phyloP scores from a whole-genome alignment of 92 coral and sea anemone genomes.

The Galaxea fascicularis region DNA sequence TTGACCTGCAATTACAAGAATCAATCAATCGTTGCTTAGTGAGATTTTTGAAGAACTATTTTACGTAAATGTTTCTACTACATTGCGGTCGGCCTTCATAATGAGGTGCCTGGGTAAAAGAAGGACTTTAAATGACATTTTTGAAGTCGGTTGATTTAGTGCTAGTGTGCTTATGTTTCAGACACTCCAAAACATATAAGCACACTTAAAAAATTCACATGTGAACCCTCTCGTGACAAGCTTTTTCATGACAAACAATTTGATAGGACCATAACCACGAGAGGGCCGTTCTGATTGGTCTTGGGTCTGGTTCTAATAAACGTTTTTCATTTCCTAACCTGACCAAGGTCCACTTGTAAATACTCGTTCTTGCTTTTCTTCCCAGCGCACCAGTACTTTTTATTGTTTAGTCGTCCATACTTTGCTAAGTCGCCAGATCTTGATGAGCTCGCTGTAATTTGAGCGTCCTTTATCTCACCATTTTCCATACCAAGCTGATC shows the following conservation, averaged over 20 bases:
- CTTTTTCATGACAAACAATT: no score
- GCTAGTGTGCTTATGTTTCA: no score
- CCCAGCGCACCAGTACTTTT: conserved; percentile 71
- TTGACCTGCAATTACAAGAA: conserved; percentile 10
- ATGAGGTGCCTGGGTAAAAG: no score
- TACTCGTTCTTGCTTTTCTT: conserved; percentile 68
- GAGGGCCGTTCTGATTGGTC: not conserved
- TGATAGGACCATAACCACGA: no score
- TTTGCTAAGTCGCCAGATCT: conserved; percentile 45
- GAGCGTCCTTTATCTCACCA: conserved; percentile 59
- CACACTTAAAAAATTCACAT: no score
- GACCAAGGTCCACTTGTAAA: conserved; percentile 81
- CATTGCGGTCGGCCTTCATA: no score
- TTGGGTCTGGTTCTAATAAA: not conserved
- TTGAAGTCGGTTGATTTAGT: no score
- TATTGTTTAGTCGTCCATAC: conserved; percentile 63
- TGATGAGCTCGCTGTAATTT: conserved; percentile 75
- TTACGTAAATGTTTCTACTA: not conserved
- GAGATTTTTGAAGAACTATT: no score
- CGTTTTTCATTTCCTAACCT: conserved; percentile 63
- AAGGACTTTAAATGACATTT: no score
- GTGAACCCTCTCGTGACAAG: no score
- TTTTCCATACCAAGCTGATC: conserved; percentile 68
- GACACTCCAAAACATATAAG: no score
- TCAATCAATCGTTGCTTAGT: not conserved